A percentile compares a stretch with the other conserved stretches of the same genome.
phyloP scores from a whole-genome alignment of 1,140 invertebrate genomes.

The Acyrthosiphon pisum region DNA sequence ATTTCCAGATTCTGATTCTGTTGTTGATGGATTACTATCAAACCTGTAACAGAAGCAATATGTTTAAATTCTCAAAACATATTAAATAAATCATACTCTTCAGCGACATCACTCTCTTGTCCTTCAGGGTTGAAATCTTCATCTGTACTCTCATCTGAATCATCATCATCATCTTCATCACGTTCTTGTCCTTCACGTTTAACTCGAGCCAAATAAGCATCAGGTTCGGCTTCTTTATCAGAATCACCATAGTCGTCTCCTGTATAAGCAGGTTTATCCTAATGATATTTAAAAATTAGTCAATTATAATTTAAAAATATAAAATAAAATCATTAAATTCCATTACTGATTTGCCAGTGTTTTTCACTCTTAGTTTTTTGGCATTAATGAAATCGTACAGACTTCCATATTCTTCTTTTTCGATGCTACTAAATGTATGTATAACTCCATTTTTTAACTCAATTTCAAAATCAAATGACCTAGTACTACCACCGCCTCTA shows the following conservation, averaged over 20 bases:
- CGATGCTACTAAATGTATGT: conserved; percentile 97
- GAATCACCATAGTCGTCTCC: conserved; percentile 88
- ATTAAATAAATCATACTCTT: conserved; percentile 70
- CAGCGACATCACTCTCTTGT: conserved; percentile 79
- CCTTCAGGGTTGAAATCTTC: conserved; percentile 85
- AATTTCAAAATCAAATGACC: conserved; percentile 98
- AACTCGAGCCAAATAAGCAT: conserved; percentile 94
- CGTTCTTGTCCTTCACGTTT: conserved; percentile 94
- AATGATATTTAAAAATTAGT: conserved; percentile 58
- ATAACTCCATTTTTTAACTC: conserved; percentile 88
- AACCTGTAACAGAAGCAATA: conserved; percentile 65
- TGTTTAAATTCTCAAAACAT: background rate
- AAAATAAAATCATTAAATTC: background rate
- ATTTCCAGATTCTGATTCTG: conserved; percentile 67
- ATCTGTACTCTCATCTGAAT: conserved; percentile 79
- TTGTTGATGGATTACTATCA: conserved; percentile 71
- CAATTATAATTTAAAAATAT: background rate
- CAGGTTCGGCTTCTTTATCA: conserved; percentile 91
- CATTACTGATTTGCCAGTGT: conserved; percentile 84
- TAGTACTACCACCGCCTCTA: conserved; percentile 90
- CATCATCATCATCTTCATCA: conserved; percentile 70
- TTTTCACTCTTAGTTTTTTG: conserved; percentile 96
- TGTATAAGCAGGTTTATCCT: conserved; percentile 80
- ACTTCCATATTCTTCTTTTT: conserved; percentile 98
- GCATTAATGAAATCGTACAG: conserved; percentile 93